phyloP scores from a whole-genome alignment of 1,140 invertebrate species.

The Arctopsyche grandis region DNA sequence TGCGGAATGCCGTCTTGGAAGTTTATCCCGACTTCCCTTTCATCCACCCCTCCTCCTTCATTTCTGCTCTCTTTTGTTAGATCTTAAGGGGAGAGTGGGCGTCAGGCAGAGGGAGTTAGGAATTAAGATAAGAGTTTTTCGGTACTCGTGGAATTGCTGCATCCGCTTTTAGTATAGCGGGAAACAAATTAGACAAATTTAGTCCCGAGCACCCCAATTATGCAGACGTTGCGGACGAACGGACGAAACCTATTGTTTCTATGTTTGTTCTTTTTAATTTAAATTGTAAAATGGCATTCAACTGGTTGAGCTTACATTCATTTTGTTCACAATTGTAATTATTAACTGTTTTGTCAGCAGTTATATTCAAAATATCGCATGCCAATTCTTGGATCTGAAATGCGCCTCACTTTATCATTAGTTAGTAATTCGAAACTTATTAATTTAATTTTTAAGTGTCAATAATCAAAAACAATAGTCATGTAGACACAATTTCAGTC shows the following conservation, averaged over 20 bases:
- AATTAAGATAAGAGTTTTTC: slow-evolving; percentile 43
- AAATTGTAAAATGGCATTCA: not conserved
- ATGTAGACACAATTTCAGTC: no score
- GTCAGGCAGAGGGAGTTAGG: not conserved
- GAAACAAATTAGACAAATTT: slow-evolving; percentile 46
- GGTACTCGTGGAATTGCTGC: slow-evolving; percentile 19
- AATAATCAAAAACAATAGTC: no score
- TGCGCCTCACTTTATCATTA: no score
- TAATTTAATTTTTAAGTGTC: no score
- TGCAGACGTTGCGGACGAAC: slow-evolving; percentile 7
- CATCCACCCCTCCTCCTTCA: not conserved
- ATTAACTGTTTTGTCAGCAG: no score
- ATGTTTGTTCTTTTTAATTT: not conserved
- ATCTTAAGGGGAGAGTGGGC: not conserved
- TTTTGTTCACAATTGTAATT: not conserved
- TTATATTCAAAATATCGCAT: no score
- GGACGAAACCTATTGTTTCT: not conserved
- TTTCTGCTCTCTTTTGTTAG: not conserved
- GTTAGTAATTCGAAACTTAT: no score
- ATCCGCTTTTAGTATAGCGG: slow-evolving; percentile 25
- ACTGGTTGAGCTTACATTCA: not conserved
- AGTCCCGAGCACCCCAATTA: slow-evolving; percentile 35
- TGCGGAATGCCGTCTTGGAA: not conserved
- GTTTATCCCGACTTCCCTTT: not conserved
- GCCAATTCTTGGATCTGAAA: no score